Conservation (phyloP, 2,113 vertebrate genomes). For the Amblyopsis rosae region DNA sequence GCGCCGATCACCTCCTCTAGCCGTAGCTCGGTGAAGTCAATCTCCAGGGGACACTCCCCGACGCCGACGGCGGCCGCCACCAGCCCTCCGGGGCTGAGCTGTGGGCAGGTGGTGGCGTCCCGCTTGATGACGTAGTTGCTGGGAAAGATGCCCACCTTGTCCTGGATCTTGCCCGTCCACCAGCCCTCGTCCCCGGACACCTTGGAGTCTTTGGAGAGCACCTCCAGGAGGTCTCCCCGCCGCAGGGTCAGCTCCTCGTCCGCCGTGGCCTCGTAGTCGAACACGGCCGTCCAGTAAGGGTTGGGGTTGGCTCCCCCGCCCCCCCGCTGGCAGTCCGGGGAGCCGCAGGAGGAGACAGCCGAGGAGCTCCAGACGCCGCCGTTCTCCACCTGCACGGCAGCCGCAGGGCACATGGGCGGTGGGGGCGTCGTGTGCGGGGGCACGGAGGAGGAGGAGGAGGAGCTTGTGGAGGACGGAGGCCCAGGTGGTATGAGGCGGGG, state of each 20-base stretch:
- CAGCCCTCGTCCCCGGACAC: slow-evolving; percentile 92
- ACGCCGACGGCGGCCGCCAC: slow-evolving; percentile 58
- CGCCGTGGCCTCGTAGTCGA: slow-evolving; percentile 88
- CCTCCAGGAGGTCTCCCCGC: slow-evolving; percentile 86
- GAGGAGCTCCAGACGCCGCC: slow-evolving; percentile 79
- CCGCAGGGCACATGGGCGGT: slow-evolving; percentile 53
- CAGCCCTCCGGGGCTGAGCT: slow-evolving; percentile 63
- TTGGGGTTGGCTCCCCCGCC: slow-evolving; percentile 46
- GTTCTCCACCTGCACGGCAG: slow-evolving; percentile 68
- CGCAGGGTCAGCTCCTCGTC: slow-evolving; percentile 88
- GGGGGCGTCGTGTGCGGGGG: slow-evolving; percentile 62
- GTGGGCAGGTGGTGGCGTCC: slow-evolving; percentile 67
- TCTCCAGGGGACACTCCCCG: slow-evolving; percentile 79
- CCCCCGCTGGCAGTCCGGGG: slow-evolving; percentile 71
- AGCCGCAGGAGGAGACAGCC: slow-evolving; percentile 66
- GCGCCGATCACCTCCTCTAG: slow-evolving; percentile 90
- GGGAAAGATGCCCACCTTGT: slow-evolving; percentile 90
- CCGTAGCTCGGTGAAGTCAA: slow-evolving; percentile 84
- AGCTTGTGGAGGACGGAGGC: slow-evolving; percentile 49
- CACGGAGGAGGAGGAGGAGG: slow-evolving; percentile 49
- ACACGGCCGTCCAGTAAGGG: slow-evolving; percentile 87
- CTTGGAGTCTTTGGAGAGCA: slow-evolving; percentile 88
- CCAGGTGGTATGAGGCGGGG: slow-evolving; percentile 59
- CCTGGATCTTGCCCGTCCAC: slow-evolving; percentile 90
- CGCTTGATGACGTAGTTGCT: slow-evolving; percentile 86